Evolutionary conservation across 2,113 vertebrate species (phyloP), one percentile per base, ranked within the genome.

Genomic region (Entosphenus tridentatus): DNA sequence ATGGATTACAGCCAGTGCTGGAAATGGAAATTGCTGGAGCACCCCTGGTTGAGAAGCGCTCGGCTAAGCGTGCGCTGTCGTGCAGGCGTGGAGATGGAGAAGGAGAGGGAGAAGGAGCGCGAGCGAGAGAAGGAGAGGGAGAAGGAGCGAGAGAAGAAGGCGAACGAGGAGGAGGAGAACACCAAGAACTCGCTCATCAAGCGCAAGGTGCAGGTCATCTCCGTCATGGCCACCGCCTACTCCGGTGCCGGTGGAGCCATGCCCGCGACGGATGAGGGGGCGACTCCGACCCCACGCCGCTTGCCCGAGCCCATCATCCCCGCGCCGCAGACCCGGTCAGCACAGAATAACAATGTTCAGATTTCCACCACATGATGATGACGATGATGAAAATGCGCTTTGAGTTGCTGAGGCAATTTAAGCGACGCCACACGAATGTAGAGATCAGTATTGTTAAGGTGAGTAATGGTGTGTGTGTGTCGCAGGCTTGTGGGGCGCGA

Each of bases 291-390:
- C 8, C 74, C 81, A 69, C 92, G 88, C 72, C 83, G 84, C 55
- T 80, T 89, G 6, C 89, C 88, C 0, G 87, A 92, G 18, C 88
- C 89, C 59, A 90, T 95, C 75, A 77, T 93, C 9, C 89, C 85
- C 0, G 77, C 82, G 2, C 74, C 81, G 0, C 88, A 87, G 57
- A 78, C 84, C 62, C 85, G 89, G 89, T 95, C 69, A 79, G 79
- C 39, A 39, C 39, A 39, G 39, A 39, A 39, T 6, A 39, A 39
- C 39, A 39, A 39, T 39, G 39, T 39, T 39, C 39, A 39, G 39
- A 39, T 39, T 39, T 39, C 39, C 39, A 39, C 39, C 39, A 39
- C 39, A 39, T 39, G 39, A 39, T 39, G 39, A 39, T 39, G 39
- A 39, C 1, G 39, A 39, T 39, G 39, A 39, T 39, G 6, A 39